Conservation (phyloP, 1,140 invertebrate species). For the Sinella curviseta region DNA sequence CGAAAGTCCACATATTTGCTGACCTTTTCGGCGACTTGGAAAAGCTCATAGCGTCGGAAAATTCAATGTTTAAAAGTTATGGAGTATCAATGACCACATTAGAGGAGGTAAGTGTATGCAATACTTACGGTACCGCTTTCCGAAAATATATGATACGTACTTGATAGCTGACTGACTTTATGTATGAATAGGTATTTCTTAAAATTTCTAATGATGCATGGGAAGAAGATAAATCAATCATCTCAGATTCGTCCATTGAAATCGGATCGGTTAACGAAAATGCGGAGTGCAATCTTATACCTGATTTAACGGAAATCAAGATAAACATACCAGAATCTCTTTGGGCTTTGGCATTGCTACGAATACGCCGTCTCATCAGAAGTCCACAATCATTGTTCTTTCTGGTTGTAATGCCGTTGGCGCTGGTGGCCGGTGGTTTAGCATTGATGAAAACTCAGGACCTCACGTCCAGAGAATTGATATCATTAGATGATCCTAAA, state of each 20-base stretch:
- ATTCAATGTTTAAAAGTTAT: slow-evolving; percentile 76
- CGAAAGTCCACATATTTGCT: slow-evolving; percentile 71
- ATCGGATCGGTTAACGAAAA: neutral
- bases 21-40: slow-evolving; percentile 73
- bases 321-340: slow-evolving; percentile 60
- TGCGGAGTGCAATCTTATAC: slow-evolving; percentile 33
- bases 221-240: neutral
- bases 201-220: slow-evolving; percentile 65
- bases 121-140: neutral
- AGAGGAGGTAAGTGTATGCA: slow-evolving; percentile 70
- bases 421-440: slow-evolving; percentile 67
- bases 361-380: slow-evolving; percentile 60
- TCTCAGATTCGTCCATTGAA: neutral
- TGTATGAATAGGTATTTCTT: slow-evolving; percentile 64
- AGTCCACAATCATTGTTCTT: slow-evolving; percentile 64
- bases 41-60: slow-evolving; percentile 67
- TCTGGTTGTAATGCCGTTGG: slow-evolving; percentile 64
- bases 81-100: slow-evolving; percentile 91
- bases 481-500: slow-evolving; percentile 14
- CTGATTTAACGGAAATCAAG: slow-evolving; percentile 31
- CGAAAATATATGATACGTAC: neutral
- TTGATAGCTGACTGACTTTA: too few species aligned
- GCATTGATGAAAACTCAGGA: slow-evolving; percentile 66
- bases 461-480: neutral
- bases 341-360: slow-evolving; percentile 60